phyloP scores from a whole-genome alignment of 2,888 invertebrate species.

The Andrena fulva region DNA sequence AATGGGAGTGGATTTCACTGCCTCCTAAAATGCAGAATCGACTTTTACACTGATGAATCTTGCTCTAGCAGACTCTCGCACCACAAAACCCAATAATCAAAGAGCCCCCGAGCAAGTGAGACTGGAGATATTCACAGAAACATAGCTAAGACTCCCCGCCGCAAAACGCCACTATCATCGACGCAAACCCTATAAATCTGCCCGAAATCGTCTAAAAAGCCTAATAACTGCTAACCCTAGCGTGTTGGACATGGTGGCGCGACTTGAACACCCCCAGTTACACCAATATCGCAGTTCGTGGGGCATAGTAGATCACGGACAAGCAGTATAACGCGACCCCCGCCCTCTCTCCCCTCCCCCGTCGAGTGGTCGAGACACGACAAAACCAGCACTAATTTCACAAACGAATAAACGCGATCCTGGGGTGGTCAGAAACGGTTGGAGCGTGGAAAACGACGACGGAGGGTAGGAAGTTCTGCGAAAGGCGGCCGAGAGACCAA shows the following conservation, averaged over 20 bases:
- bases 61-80: too few species aligned
- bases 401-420: conserved; percentile 83
- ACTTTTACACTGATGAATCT: conserved; percentile 12
- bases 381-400: conserved; percentile 84
- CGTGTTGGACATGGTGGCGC: conserved; percentile 4
- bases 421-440: conserved; percentile 67
- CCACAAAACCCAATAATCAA: too few species aligned
- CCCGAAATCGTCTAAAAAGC: conserved; percentile 6
- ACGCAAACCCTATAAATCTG: conserved; percentile 58
- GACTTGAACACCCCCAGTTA: conserved; percentile 37
- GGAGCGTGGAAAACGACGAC: conserved; percentile 55
- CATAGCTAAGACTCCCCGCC: neutral
- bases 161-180: neutral
- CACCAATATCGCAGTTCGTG: conserved; percentile 27
- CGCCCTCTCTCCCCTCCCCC: conserved; percentile 14
- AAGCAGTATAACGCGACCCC: conserved; percentile 19
- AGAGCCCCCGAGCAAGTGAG: too few species aligned
- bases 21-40: neutral
- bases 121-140: too few species aligned
- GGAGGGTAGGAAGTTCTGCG: conserved; percentile 48
- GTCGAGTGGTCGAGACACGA: conserved; percentile 62
- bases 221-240: conserved; percentile 37
- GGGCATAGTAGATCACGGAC: conserved; percentile 39
- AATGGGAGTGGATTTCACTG: conserved; percentile 4
- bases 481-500: conserved; percentile 44